Evolutionary conservation across 2,888 invertebrate species (phyloP).

Genomic region (Hoplodrina ambigua): DNA sequence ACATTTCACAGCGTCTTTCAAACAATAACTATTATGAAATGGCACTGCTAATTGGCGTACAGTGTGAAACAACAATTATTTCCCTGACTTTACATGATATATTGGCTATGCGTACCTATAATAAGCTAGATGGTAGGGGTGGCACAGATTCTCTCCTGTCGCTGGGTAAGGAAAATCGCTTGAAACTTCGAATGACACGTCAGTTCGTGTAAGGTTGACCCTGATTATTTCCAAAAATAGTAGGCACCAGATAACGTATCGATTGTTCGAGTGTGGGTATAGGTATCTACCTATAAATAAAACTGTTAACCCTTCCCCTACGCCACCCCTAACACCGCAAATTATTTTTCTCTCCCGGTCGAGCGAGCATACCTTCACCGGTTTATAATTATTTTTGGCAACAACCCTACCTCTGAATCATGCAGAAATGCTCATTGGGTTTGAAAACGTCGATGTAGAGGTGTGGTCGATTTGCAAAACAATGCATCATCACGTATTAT

Average conservation of each 20-base stretch:
- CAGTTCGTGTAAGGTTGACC: too few relatives aligned
- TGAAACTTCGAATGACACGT: not conserved
- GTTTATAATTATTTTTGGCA: conserved; percentile 21
- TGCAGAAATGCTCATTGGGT: conserved; percentile 9
- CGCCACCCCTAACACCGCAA: conserved; percentile 2
- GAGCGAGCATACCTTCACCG: not conserved
- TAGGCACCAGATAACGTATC: not conserved
- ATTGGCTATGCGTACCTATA: too few relatives aligned
- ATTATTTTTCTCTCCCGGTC: conserved; percentile 23
- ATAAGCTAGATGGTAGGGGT: not conserved
- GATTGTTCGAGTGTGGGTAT: not conserved
- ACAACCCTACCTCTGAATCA: conserved; percentile 14
- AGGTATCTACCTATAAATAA: conserved; percentile 18
- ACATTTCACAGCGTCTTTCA: too few relatives aligned
- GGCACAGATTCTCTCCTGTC: not conserved
- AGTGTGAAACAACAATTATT: too few relatives aligned
- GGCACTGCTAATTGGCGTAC: too few relatives aligned
- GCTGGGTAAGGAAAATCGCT: not conserved
- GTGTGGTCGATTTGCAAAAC: not conserved
- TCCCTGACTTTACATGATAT: too few relatives aligned
- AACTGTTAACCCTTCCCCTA: conserved; percentile 12
- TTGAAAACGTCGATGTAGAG: conserved; percentile 10
- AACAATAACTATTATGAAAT: too few relatives aligned
- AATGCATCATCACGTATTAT: too few relatives aligned
- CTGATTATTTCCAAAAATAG: not conserved